Percentiles rank a stretch among this genome's conserved stretches.
These are phyloP conservation scores for Pilophorus perplexus DNA, from an alignment of 2,888 invertebrate genomes.

Conservation along the genomic window DNA sequence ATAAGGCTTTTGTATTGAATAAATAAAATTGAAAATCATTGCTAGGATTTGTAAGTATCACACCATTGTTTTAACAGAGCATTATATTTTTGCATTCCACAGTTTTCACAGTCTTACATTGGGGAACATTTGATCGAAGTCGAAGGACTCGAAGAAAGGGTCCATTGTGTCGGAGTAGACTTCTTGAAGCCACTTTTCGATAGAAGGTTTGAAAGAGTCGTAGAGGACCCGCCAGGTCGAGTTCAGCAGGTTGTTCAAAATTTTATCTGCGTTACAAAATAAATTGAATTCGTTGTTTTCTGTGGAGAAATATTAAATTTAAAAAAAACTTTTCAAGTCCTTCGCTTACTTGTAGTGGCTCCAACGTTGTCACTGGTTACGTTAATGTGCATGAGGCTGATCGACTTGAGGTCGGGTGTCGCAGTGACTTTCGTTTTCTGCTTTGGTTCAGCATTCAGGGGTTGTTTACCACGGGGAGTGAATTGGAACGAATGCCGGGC, in stretches of 20 bases:
- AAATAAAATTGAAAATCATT: too few species aligned
- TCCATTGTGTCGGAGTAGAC: conserved; percentile 8
- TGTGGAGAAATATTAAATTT: neutral
- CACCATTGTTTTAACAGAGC: too few species aligned
- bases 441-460: neutral
- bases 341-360: neutral
- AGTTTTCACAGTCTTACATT: too few species aligned
- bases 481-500: too few species aligned
- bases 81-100: too few species aligned
- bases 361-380: neutral
- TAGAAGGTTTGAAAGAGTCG: conserved; percentile 35
- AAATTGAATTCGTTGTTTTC: too few species aligned
- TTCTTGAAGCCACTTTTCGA: conserved; percentile 4
- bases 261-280: too few species aligned
- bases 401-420: too few species aligned
- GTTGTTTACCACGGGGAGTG: conserved; percentile 17
- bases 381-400: conserved; percentile 20
- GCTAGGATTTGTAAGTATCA: too few species aligned
- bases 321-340: too few species aligned
- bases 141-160: neutral
- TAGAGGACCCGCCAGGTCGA: conserved; percentile 36
- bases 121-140: conserved; percentile 17
- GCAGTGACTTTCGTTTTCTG: neutral
- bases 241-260: conserved; percentile 38
- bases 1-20: too few species aligned